Evolutionary conservation across 1,140 invertebrate species (phyloP), one percentile per base, ranked within the genome.

Genomic region (Drosophila bifasciata): DNA sequence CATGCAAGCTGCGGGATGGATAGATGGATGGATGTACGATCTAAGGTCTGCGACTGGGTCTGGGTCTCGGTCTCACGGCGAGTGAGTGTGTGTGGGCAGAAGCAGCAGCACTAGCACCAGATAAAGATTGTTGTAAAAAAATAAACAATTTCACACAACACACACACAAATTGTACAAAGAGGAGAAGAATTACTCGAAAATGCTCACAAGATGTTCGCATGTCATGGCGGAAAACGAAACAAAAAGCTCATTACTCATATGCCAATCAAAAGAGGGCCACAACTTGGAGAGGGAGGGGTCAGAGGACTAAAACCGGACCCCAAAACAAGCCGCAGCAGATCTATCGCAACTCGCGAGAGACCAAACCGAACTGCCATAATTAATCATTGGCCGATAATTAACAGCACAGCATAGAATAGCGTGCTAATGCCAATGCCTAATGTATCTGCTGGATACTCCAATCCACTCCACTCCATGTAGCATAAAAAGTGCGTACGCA

Each of bases 181-280:
- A 56, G 63, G 62, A 56, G 63, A 25, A 68, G 19, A 69, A 69
- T 69, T 68, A 69, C 73, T 78, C 50, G 32, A 64, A 84, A 84
- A 79, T 76, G 79, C 63, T 69, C 50, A 11, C 48, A 62, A 69
- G 63, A 69, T 63, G 72, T 56, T 76, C 64, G 73, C 73, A 70
- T 70, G 73, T 76, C 63, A 76, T 76, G 73, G 58, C 58, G 19
- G 9, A 40, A 58, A 59, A 11, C 62, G 59, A 76, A 88, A 88
- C 84, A 88, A 88, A 88, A 88, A 88, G 84, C 83, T 88, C 83
- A 86, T 86, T 86, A 86, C 83, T 86, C 83, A 86, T 86, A 88
- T 83, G 83, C 83, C 83, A 86, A 86, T 86, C 83, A 86, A 88
- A 63, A 52, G 48, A 51, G 53, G 19, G 41, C 69, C 45, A 32